These are phyloP conservation scores for Pseudorhombus dupliciocellatus DNA, from an alignment of 2,113 vertebrate species.

Conservation along the genomic window DNA sequence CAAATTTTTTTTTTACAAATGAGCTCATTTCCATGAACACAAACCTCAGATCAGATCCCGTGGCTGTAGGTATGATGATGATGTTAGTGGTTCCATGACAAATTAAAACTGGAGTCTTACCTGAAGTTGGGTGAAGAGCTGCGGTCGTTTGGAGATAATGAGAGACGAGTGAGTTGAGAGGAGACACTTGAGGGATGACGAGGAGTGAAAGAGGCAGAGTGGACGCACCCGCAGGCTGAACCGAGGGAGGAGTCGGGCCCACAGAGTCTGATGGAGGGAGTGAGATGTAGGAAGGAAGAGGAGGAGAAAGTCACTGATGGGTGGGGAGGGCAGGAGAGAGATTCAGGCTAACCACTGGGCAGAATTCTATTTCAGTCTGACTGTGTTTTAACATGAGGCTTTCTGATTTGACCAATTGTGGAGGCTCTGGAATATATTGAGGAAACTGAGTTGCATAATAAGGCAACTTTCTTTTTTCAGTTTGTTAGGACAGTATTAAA, in stretches of 20 bases:
- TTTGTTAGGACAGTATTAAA: too few relatives aligned
- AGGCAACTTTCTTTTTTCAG: too few relatives aligned
- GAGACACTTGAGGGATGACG: constrained; percentile 42
- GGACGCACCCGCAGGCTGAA: constrained; percentile 20
- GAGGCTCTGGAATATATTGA: too few relatives aligned
- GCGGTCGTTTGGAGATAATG: not conserved
- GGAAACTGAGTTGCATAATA: too few relatives aligned
- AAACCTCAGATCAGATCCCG: not conserved
- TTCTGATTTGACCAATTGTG: too few relatives aligned
- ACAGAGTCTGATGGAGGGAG: constrained; percentile 9
- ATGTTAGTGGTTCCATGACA: not conserved
- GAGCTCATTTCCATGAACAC: not conserved
- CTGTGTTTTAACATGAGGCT: too few relatives aligned
- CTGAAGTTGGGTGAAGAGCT: constrained; percentile 29
- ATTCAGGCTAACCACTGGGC: too few relatives aligned
- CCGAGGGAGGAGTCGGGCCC: constrained; percentile 64
- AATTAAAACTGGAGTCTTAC: constrained; percentile 44
- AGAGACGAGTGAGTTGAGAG: constrained; percentile 19
- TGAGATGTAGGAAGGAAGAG: constrained; percentile 11
- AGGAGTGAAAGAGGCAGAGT: constrained; percentile 44
- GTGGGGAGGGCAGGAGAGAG: not conserved
- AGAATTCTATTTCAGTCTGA: too few relatives aligned
- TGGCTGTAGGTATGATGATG: not conserved
- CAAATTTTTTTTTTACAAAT: not conserved
- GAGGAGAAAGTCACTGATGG: constrained; percentile 9